These are phyloP conservation scores for Microcebus tavaratra DNA, from an alignment of 2,113 vertebrate genomes.

Conservation along the genomic window DNA sequence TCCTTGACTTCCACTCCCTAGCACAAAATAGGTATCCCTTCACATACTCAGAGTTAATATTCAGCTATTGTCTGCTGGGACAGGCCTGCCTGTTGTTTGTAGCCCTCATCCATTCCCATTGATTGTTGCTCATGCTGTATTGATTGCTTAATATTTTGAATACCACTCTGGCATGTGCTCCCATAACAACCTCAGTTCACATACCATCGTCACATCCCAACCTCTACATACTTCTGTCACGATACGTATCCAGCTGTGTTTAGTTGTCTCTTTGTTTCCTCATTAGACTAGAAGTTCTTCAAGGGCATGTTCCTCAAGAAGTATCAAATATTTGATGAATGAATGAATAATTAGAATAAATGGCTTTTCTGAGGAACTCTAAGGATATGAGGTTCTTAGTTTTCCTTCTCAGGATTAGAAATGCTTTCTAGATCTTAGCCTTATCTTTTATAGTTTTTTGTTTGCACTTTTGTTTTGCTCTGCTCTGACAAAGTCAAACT, in stretches of 20 bases:
- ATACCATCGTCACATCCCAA: not conserved
- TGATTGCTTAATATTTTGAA: not conserved
- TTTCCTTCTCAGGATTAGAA: not conserved
- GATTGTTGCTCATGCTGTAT: rapidly evolving
- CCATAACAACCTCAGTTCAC: not conserved
- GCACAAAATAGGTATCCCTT: not conserved
- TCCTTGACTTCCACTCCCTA: not conserved
- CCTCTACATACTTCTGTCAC: not conserved
- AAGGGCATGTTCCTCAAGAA: not conserved
- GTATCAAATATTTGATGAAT: not conserved
- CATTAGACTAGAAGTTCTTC: not conserved
- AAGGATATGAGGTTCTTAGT: not conserved
- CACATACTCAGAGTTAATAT: not conserved
- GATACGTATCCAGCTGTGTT: not conserved
- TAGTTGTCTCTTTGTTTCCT: not conserved
- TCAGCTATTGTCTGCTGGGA: not conserved
- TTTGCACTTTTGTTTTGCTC: not conserved
- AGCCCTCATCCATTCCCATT: rapidly evolving
- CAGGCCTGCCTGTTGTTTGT: rapidly evolving
- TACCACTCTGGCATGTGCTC: not conserved
- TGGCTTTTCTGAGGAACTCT: not conserved
- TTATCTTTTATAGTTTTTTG: not conserved
- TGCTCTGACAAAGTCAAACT: not conserved
- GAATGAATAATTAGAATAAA: not conserved
- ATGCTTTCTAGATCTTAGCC: constrained; percentile 17